Evolutionary conservation across 1,140 invertebrate genomes (phyloP), one percentile per base, ranked within the genome.

Genomic region (Euwallacea fornicatus): DNA sequence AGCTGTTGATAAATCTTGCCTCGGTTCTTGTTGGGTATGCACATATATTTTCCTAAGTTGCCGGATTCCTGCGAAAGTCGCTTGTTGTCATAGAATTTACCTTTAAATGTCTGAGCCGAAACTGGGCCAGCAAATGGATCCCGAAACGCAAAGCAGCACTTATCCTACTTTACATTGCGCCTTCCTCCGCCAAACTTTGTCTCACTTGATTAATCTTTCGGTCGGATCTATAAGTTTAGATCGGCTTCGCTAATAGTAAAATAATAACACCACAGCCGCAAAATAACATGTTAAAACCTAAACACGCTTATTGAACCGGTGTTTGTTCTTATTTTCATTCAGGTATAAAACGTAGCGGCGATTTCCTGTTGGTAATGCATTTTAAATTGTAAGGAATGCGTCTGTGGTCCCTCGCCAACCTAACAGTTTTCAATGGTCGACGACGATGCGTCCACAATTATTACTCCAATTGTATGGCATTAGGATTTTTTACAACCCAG

Each of bases 311-410:
- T 64, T 50, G 69, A 66, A 64, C 69, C 50, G 69, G 15, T 21
- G 54, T 61, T 71, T 69, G 73, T 74, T 74, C 69, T 74, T 74
- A 55, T 72, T 72, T 72, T 61, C 71, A 73, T 73, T 73, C 71
- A 75, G 71, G 71, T 73, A 73, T 67, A 68, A 67, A 72, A 73
- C 61, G 60, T 62, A 70, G 71, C 59, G 44, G 64, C 69, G 71
- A 66, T 75, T 75, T 75, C 74, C 74, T 73, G 74, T 71, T 69
- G 13, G 60, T 75, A 75, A 75, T 75, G 71, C 60, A 73, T 75
- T 75, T 75, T 75, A 75, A 75, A 75, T 75, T 75, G 74, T 71
- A 68, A 73, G 65, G 74, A 74, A 75, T 73, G 46, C 59, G 71
- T 71, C 71, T 72, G 73, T 53, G 62, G 71, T 62, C 67, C 58